These are phyloP conservation scores for Tetrax tetrax DNA, from an alignment of 2,113 vertebrate species.

Conservation along the genomic window DNA sequence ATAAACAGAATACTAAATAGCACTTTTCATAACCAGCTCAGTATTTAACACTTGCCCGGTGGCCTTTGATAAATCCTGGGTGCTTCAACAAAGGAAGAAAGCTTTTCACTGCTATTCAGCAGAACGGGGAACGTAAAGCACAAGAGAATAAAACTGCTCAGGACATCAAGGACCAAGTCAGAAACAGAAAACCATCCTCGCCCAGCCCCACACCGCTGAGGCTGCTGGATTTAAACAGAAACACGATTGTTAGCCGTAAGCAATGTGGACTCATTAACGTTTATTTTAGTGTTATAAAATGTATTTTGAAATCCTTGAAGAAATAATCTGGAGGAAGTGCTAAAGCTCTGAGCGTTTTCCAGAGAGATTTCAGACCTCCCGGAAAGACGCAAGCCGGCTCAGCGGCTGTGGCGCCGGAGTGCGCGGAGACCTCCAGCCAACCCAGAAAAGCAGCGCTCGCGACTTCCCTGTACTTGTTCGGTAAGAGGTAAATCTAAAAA, in stretches of 20 bases:
- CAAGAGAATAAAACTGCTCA: neutral
- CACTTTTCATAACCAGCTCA: neutral
- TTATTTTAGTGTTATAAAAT: constrained; percentile 31
- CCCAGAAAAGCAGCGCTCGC: neutral
- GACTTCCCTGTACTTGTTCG: neutral
- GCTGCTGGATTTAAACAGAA: constrained; percentile 18
- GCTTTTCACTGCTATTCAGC: neutral
- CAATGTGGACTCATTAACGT: constrained; percentile 20
- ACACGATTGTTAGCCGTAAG: constrained; percentile 21
- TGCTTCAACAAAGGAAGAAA: neutral
- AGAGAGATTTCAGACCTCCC: neutral
- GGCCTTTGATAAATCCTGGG: neutral
- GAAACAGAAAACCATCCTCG: neutral
- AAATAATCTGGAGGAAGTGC: constrained; percentile 55
- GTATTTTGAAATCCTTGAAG: constrained; percentile 47
- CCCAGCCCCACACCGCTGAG: neutral
- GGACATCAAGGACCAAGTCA: constrained; percentile 6
- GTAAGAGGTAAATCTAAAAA: neutral
- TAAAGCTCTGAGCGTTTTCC: neutral
- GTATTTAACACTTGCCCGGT: neutral
- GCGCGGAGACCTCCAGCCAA: accelerated
- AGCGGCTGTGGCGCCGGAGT: neutral
- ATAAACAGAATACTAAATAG: neutral
- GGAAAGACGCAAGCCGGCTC: accelerated
- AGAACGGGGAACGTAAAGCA: neutral